Conservation (phyloP, 1,140 invertebrate genomes). For the Tetranychus urticae region DNA sequence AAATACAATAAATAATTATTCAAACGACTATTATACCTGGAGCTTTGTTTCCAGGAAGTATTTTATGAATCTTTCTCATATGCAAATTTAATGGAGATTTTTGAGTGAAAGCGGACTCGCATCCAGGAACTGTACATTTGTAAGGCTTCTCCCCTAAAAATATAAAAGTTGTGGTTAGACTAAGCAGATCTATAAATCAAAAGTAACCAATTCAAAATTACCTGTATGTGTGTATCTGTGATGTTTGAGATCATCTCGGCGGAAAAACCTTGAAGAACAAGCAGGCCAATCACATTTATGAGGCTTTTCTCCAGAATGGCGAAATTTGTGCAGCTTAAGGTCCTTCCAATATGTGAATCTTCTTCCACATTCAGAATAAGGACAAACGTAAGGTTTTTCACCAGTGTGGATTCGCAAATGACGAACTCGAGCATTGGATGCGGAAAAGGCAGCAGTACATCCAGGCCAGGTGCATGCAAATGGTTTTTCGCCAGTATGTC, state of each 20-base stretch:
- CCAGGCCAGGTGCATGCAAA: constrained; percentile 69
- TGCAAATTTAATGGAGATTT: constrained; percentile 82
- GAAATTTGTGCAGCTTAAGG: neutral
- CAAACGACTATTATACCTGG: neutral
- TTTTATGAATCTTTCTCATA: constrained; percentile 27
- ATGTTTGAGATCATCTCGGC: constrained; percentile 54
- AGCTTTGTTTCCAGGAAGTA: neutral
- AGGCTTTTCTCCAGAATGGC: constrained; percentile 24
- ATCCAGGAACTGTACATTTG: constrained; percentile 65
- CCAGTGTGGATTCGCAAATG: neutral
- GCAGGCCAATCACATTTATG: constrained; percentile 68
- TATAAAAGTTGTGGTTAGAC: constrained; percentile 45
- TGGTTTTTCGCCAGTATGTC: constrained; percentile 46
- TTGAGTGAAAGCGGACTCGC: constrained; percentile 37
- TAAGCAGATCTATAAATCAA: neutral
- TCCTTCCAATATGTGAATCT: neutral
- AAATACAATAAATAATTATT: no score
- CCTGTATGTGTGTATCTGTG: neutral
- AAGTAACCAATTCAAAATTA: neutral
- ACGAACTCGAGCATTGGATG: constrained; percentile 54
- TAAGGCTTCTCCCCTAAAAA: constrained; percentile 47
- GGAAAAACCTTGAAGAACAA: constrained; percentile 69
- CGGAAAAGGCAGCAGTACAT: constrained; percentile 65
- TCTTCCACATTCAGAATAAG: neutral
- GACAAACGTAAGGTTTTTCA: neutral